Conservation (phyloP, 2,113 vertebrate genomes). For the Microcebus lehilahytsara region DNA sequence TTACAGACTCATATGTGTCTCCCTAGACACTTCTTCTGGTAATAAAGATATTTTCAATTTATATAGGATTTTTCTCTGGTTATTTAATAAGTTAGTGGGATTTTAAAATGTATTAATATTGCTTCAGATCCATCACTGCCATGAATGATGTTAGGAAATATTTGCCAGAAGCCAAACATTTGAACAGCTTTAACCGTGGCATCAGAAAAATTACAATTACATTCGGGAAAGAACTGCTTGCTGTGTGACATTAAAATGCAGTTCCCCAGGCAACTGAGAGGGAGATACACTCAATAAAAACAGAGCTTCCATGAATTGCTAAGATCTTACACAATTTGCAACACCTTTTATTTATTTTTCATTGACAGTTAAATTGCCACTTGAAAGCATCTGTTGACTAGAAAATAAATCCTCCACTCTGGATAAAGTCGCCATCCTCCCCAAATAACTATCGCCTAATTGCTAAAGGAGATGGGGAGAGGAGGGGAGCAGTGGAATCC, state of each 20-base stretch:
- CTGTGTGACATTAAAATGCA: slow-evolving; percentile 61
- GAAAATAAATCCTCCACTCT: slow-evolving; percentile 53
- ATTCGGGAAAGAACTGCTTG: slow-evolving; percentile 53
- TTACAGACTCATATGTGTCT: background rate
- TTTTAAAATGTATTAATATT: slow-evolving; percentile 55
- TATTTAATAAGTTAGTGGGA: slow-evolving; percentile 55
- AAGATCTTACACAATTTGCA: slow-evolving; percentile 30
- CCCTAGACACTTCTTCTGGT: background rate
- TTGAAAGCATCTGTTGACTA: slow-evolving; percentile 62
- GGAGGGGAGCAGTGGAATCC: background rate
- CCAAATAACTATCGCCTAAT: background rate
- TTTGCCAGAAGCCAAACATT: slow-evolving; percentile 69
- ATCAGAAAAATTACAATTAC: slow-evolving; percentile 73
- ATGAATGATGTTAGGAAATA: slow-evolving; percentile 49
- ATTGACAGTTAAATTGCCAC: slow-evolving; percentile 71
- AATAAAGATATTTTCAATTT: slow-evolving; percentile 46
- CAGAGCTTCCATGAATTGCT: slow-evolving; percentile 33
- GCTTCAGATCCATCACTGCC: slow-evolving; percentile 59
- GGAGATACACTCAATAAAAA: slow-evolving; percentile 39
- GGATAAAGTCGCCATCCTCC: slow-evolving; percentile 30
- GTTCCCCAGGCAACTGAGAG: slow-evolving; percentile 67
- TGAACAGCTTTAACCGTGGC: slow-evolving; percentile 56
- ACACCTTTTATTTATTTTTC: slow-evolving; percentile 66
- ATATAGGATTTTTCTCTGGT: slow-evolving; percentile 37
- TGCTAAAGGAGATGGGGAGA: background rate